phyloP scores from a whole-genome alignment of 2,888 invertebrate genomes.

The Watsonalla binaria region DNA sequence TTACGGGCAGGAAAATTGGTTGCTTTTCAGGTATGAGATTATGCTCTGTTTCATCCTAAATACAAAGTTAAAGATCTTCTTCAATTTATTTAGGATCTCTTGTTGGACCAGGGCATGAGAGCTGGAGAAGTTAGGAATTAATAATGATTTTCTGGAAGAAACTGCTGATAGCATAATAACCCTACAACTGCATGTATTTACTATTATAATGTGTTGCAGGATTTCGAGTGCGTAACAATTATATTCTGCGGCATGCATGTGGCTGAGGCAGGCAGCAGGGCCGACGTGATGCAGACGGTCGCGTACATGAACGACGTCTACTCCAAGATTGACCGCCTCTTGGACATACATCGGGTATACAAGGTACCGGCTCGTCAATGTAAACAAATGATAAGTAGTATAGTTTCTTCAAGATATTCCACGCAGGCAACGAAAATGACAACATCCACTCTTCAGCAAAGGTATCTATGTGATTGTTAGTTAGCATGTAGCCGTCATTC shows the following conservation, averaged over 20 bases:
- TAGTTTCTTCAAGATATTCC: background rate
- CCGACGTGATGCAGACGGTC: conserved; percentile 86
- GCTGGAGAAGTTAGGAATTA: too few species aligned
- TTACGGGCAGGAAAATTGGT: conserved; percentile 86
- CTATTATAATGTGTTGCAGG: conserved; percentile 58
- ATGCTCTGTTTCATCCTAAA: too few species aligned
- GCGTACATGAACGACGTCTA: conserved; percentile 92
- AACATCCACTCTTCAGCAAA: too few species aligned
- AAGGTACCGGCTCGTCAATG: conserved; percentile 80
- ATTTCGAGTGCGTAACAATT: conserved; percentile 87
- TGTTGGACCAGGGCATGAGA: too few species aligned
- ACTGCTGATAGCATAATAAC: too few species aligned
- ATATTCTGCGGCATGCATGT: conserved; percentile 87
- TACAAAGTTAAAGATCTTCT: too few species aligned
- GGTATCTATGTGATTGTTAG: too few species aligned
- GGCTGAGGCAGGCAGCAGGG: conserved; percentile 57
- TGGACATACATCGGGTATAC: conserved; percentile 91
- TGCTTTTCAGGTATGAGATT: conserved; percentile 83
- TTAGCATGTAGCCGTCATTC: too few species aligned
- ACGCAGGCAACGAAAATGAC: too few species aligned
- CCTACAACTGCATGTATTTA: background rate
- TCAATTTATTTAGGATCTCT: too few species aligned
- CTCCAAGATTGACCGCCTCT: conserved; percentile 89
- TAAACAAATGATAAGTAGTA: background rate
- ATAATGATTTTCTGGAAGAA: too few species aligned